Conservation (phyloP, 2,113 vertebrate genomes). For the Ochotona curzoniae region DNA sequence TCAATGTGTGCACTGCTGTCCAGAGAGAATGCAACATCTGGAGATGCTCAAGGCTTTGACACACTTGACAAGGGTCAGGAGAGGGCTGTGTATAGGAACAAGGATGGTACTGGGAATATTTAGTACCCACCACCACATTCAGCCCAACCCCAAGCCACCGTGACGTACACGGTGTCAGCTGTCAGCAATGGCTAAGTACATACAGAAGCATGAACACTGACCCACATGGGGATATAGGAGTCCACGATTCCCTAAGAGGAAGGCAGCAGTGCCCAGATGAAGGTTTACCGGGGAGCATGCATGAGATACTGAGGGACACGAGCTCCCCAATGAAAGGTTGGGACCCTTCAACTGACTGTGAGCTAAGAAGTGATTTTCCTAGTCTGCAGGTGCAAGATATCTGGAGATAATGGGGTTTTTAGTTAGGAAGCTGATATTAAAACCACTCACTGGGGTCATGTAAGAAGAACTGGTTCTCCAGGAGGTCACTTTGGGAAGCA, state of each 20-base stretch:
- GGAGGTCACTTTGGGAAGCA: neutral
- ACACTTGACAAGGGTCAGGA: neutral
- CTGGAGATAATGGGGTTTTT: neutral
- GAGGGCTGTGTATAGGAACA: neutral
- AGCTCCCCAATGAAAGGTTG: neutral
- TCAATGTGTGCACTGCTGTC: neutral
- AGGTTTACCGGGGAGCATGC: neutral
- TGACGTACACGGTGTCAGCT: neutral
- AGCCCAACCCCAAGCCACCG: neutral
- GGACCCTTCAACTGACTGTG: too few species aligned
- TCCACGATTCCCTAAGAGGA: neutral
- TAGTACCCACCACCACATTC: neutral
- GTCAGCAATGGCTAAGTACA: neutral
- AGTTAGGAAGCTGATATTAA: neutral
- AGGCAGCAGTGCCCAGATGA: neutral
- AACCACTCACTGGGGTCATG: neutral
- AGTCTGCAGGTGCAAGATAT: neutral
- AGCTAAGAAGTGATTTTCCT: neutral
- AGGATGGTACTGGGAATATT: neutral
- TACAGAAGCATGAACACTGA: neutral
- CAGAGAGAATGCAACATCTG: neutral
- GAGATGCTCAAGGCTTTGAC: neutral
- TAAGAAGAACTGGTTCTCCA: neutral
- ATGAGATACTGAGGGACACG: neutral
- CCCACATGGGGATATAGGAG: neutral